Evolutionary conservation across 1,140 invertebrate genomes (phyloP).

Genomic region (Tetramorium alpestre): DNA sequence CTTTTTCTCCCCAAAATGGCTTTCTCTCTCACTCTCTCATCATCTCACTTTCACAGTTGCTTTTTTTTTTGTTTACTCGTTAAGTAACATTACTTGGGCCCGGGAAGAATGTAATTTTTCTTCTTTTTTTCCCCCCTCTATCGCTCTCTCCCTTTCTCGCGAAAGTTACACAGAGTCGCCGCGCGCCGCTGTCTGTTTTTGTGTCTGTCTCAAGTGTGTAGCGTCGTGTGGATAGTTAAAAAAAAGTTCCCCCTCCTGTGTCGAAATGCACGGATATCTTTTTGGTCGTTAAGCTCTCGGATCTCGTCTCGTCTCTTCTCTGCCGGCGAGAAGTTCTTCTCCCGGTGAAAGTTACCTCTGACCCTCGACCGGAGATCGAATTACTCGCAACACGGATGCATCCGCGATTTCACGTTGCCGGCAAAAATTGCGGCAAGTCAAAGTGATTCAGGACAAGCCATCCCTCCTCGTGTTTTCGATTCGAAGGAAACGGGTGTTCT

Average conservation of each 20-base stretch:
- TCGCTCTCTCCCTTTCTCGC: conserved; percentile 46
- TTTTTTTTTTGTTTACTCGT: conserved; percentile 66
- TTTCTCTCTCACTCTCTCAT: conserved; percentile 34
- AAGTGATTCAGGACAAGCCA: not conserved
- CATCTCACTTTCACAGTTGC: conserved; percentile 62
- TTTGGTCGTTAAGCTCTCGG: conserved; percentile 55
- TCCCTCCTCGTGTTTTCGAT: not conserved
- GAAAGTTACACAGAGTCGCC: conserved; percentile 76
- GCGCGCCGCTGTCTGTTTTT: conserved; percentile 71
- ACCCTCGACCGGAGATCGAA: conserved; percentile 19
- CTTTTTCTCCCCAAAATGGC: not conserved
- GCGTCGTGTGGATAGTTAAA: conserved; percentile 4
- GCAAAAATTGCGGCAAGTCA: not conserved
- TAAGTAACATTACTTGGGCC: conserved; percentile 84
- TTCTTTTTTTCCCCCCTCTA: conserved; percentile 60
- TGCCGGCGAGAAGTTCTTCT: not conserved
- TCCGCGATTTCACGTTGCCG: not conserved
- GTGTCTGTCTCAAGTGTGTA: conserved; percentile 37
- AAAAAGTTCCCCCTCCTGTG: conserved; percentile 22
- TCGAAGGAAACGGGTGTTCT: not conserved
- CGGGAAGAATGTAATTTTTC: conserved; percentile 82
- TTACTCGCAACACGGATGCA: not conserved
- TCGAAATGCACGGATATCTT: not conserved
- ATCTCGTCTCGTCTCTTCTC: conserved; percentile 54
- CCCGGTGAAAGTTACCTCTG: not conserved